These are phyloP conservation scores for Pimpla rufipes DNA, from an alignment of 2,888 invertebrate genomes.

Conservation along the genomic window DNA sequence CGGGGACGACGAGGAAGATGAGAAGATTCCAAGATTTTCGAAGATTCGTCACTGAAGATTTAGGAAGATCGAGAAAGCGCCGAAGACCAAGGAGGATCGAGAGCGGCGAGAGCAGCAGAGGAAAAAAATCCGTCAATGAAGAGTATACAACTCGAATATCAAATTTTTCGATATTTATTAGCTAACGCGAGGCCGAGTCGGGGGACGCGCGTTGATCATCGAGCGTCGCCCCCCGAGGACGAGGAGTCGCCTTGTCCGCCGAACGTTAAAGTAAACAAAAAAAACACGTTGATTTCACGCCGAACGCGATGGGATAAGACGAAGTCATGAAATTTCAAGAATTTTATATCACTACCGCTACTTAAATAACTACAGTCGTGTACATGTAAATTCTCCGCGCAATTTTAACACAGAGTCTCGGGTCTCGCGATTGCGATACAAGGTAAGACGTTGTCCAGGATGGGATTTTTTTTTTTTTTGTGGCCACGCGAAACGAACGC, in stretches of 20 bases:
- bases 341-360: slow-evolving; percentile 29
- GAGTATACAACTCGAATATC: slow-evolving; percentile 29
- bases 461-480: no score
- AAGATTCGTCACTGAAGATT: slow-evolving; percentile 32
- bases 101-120: no score
- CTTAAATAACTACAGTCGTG: not conserved
- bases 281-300: slow-evolving; percentile 50
- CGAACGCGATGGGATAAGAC: slow-evolving; percentile 47
- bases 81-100: no score
- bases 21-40: not conserved
- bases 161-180: slow-evolving; percentile 15
- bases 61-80: no score
- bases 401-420: slow-evolving; percentile 31
- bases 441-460: slow-evolving; percentile 46
- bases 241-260: not conserved
- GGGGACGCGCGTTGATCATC: not conserved
- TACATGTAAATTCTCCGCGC: slow-evolving; percentile 25
- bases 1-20: slow-evolving; percentile 8
- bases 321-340: slow-evolving; percentile 45
- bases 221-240: not conserved
- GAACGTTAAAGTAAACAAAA: slow-evolving; percentile 31
- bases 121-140: slow-evolving; percentile 33
- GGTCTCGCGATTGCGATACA: slow-evolving; percentile 42
- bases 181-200: not conserved
- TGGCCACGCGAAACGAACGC: no score